Evolutionary conservation across 1,140 invertebrate species (phyloP), one percentile per base, ranked within the genome.

Genomic region (Drosophila paulistorum): DNA sequence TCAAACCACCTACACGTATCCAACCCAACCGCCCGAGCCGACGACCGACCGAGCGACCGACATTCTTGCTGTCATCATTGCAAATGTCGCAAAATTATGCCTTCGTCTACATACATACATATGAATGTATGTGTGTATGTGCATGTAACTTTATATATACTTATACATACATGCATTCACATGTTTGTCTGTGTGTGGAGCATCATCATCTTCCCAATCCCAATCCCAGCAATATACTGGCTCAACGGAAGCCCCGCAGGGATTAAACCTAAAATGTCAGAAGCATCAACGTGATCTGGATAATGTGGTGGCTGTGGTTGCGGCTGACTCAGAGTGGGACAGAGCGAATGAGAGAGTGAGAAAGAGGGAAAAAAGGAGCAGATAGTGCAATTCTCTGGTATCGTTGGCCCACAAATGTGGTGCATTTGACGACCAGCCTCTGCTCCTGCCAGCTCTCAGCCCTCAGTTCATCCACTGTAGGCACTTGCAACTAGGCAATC

Each of bases 251-350:
- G 55, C 69, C 79, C 84, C 79, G 55, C 76, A 79, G 84, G 83
- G 83, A 86, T 89, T 86, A 83, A 86, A 89, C 83, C 77, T 89
- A 86, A 86, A 86, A 89, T 77, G 84, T 86, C 83, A 86, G 79
- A 89, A 71, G 71, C 83, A 85, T 87, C 82, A 85, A 75, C 82
- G 71, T 86, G 82, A 81, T 85, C 81, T 81, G 82, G 71, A 87
- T 85, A 70, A 86, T 85, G 79, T 74, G 82, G 79, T 86, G 61
- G 71, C 80, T 73, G 75, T 67, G 75, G 68, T 65, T 71, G 72
- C 42, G 45, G 62, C 59, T 70, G 59, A 54, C 9, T 51, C 45
- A 51, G 17, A 51, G 45, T 11, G 37, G 4, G 11, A 39, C 10
- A 13, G 37, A 4, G 37, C 4, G 37, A 3, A 7, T 30, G 30